Conservation (phyloP, 2,888 invertebrate species). For the Psylliodes chrysocephalus region DNA sequence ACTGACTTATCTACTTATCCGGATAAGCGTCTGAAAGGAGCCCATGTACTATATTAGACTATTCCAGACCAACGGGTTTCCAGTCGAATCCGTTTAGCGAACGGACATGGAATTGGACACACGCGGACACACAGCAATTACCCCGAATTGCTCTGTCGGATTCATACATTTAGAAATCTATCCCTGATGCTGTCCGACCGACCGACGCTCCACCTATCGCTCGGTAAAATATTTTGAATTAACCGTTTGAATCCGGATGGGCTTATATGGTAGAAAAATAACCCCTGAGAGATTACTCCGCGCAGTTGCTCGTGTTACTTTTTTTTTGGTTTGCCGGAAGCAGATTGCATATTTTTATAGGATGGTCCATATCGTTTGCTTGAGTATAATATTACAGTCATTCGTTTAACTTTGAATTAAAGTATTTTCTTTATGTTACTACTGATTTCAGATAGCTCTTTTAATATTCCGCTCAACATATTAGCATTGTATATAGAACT, state of each 20-base stretch:
- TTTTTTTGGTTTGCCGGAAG: constrained; percentile 12
- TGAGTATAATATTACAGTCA: no score
- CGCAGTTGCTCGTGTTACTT: constrained; percentile 20
- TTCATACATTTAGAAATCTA: constrained; percentile 44
- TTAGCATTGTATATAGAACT: no score
- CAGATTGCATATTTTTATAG: constrained; percentile 23
- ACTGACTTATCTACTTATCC: background rate
- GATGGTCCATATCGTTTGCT: constrained; percentile 3
- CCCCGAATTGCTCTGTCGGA: constrained; percentile 44
- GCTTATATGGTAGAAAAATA: constrained; percentile 26
- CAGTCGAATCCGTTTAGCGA: constrained; percentile 30
- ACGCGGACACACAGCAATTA: constrained; percentile 46
- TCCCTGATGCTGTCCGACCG: constrained; percentile 8
- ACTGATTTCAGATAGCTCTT: no score
- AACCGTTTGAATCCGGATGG: constrained; percentile 11
- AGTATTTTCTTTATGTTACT: no score
- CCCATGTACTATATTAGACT: constrained; percentile 25
- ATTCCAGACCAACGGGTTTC: constrained; percentile 24
- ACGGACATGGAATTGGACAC: constrained; percentile 36
- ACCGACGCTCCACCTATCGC: constrained; percentile 19
- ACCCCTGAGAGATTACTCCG: constrained; percentile 21
- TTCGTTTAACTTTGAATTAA: no score
- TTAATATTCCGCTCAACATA: no score
- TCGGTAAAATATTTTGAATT: constrained; percentile 25
- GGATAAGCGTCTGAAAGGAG: background rate